Percentiles rank a stretch among this genome's conserved stretches.
Conservation (phyloP, 1,140 invertebrate genomes). For the Drosophila hydei region DNA sequence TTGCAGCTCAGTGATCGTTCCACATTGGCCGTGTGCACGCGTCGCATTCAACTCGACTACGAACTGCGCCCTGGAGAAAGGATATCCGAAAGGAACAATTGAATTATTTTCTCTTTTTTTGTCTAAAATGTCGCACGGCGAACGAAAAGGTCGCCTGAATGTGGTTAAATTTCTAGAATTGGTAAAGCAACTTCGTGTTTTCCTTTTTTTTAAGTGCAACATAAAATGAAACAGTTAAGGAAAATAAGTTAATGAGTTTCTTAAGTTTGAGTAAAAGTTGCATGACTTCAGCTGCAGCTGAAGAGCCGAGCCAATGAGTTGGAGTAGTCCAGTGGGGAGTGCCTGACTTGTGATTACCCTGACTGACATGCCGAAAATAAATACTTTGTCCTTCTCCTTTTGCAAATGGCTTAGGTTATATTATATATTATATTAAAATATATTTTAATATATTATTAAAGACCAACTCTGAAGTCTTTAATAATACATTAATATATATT, state of each 20-base stretch:
- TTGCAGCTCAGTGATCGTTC: slow-evolving; percentile 57
- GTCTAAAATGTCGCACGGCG: slow-evolving; percentile 76
- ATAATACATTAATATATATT: no score
- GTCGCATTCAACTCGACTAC: slow-evolving; percentile 14
- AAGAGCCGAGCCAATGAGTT: no score
- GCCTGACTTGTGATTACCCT: no score
- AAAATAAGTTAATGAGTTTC: no score
- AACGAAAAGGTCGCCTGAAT: slow-evolving; percentile 73
- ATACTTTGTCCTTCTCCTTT: no score
- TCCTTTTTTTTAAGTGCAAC: neutral
- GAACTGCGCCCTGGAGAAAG: slow-evolving; percentile 6
- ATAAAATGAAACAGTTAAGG: neutral
- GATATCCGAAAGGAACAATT: slow-evolving; percentile 2
- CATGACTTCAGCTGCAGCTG: no score
- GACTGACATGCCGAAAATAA: no score
- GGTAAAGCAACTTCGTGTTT: slow-evolving; percentile 53
- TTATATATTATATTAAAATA: neutral
- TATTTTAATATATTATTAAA: no score
- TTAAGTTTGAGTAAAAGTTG: no score
- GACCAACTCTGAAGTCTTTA: no score
- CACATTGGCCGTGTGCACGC: slow-evolving; percentile 54
- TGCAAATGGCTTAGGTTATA: no score
- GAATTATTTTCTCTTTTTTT: neutral
- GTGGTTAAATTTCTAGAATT: slow-evolving; percentile 81
- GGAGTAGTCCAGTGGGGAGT: no score